These are phyloP conservation scores for Agapornis roseicollis DNA, from an alignment of 2,113 vertebrate genomes.

Conservation along the genomic window DNA sequence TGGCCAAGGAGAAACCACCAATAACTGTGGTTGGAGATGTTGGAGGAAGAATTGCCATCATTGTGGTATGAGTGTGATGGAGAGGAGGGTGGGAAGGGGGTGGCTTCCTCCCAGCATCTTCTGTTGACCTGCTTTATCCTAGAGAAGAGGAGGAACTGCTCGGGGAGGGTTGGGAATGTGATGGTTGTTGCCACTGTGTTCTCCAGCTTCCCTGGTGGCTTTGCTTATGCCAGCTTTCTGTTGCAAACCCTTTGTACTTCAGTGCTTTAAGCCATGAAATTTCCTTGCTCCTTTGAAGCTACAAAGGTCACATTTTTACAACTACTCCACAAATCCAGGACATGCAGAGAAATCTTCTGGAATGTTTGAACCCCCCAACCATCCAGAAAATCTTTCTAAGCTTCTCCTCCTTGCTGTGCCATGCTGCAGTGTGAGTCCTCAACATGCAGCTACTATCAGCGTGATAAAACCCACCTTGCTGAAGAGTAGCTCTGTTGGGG, in stretches of 20 bases:
- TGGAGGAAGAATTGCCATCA: slow-evolving; percentile 96
- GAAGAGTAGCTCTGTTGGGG: not conserved
- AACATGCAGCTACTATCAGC: not conserved
- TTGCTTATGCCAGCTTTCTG: not conserved
- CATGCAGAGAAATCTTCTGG: not conserved
- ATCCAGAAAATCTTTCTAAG: not conserved
- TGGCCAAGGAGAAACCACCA: slow-evolving; percentile 98
- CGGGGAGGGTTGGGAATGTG: not conserved
- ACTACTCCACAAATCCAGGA: not conserved
- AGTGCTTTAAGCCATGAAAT: not conserved
- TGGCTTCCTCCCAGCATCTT: not conserved
- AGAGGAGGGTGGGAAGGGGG: not conserved
- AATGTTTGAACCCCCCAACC: not conserved
- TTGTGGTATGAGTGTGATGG: slow-evolving; percentile 81
- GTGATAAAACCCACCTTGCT: not conserved
- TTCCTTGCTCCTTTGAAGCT: not conserved
- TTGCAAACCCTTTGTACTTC: not conserved
- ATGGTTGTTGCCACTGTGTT: not conserved
- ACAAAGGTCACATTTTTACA: not conserved
- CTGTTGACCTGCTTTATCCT: not conserved
- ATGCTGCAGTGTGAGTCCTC: not conserved
- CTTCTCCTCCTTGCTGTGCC: not conserved
- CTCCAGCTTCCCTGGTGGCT: not conserved
- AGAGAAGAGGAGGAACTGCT: not conserved
- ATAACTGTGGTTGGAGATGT: slow-evolving; percentile 98